These are phyloP conservation scores for Hartigia nigra DNA, from an alignment of 2,888 invertebrate species.

Conservation along the genomic window DNA sequence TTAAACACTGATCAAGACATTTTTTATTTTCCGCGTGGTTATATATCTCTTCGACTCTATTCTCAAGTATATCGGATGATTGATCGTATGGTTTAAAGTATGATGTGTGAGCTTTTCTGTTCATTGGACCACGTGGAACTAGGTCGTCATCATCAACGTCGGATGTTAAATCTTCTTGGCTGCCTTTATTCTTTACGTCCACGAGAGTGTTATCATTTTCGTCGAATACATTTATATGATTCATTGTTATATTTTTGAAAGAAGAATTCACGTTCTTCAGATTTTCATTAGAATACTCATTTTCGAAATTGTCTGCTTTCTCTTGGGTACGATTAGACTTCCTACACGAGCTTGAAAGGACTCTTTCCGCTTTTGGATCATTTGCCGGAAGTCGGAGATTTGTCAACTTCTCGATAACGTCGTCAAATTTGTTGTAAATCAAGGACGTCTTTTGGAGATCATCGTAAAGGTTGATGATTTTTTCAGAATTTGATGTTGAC, in stretches of 20 bases:
- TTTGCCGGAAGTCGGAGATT: slow-evolving; percentile 27
- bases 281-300: not conserved
- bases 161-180: not conserved
- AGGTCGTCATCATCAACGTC: slow-evolving; percentile 28
- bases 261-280: not conserved
- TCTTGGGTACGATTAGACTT: not conserved
- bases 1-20: not conserved
- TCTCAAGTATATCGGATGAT: not conserved
- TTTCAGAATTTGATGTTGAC: not conserved
- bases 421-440: slow-evolving; percentile 30
- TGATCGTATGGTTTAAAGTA: not conserved
- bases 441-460: not conserved
- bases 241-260: not conserved
- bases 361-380: slow-evolving; percentile 5
- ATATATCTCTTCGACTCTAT: not conserved
- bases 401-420: slow-evolving; percentile 42
- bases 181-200: not conserved
- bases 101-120: slow-evolving; percentile 10
- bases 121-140: slow-evolving; percentile 48
- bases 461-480: no score
- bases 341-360: no score
- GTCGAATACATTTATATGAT: not conserved
- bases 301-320: not conserved
- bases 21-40: not conserved
- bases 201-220: not conserved